phyloP scores from a whole-genome alignment of 1,140 invertebrate species.

The Meteorus sp. region DNA sequence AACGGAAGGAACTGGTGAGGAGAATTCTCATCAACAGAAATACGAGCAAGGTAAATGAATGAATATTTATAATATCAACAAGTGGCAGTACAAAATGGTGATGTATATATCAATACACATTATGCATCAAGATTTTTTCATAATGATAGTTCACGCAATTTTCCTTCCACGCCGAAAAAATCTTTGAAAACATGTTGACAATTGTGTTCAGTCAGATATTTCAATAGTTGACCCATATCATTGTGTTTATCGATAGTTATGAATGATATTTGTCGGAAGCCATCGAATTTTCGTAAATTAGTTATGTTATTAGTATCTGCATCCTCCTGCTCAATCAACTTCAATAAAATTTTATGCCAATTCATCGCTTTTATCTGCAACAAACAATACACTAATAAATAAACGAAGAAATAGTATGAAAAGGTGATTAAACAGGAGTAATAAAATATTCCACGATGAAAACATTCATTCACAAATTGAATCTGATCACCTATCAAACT shows the following conservation, averaged over 20 bases:
- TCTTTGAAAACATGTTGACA: conserved; percentile 73
- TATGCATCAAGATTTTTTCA: too few species aligned
- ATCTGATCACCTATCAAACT: too few species aligned
- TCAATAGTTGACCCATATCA: conserved; percentile 74
- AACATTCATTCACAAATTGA: too few species aligned
- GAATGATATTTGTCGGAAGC: conserved; percentile 75
- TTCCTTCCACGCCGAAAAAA: conserved; percentile 73
- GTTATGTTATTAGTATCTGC: conserved; percentile 62
- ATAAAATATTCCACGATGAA: too few species aligned
- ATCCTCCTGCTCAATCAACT: conserved; percentile 56
- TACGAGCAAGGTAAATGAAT: too few species aligned
- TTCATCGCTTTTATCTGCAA: conserved; percentile 61
- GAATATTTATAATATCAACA: too few species aligned
- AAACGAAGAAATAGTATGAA: neutral
- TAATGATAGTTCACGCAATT: too few species aligned
- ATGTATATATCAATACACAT: too few species aligned
- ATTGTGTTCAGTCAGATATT: conserved; percentile 69
- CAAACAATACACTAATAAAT: conserved; percentile 25
- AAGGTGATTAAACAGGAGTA: conserved; percentile 9
- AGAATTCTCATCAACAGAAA: too few species aligned
- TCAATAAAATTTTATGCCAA: conserved; percentile 62
- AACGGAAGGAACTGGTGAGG: too few species aligned
- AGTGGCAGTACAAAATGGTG: too few species aligned
- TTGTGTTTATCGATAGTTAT: conserved; percentile 68
- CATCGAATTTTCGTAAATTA: conserved; percentile 64